A percentile compares a stretch with the other conserved stretches of the same genome.
These are phyloP conservation scores for Actinia tenebrosa DNA, from an alignment of 64 coral and sea anemone species.

Conservation along the genomic window DNA sequence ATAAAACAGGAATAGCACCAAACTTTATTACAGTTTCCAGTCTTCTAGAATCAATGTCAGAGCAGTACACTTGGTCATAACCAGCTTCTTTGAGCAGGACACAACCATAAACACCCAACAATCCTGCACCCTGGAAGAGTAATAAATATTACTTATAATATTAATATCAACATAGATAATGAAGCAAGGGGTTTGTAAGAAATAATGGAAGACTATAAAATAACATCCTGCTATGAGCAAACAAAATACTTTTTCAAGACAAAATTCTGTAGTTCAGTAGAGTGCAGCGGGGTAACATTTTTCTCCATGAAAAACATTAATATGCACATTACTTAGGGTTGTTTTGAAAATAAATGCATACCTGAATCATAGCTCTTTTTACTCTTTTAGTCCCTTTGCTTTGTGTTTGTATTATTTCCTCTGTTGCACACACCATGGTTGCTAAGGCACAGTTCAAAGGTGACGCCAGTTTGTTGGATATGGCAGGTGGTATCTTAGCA, in stretches of 20 bases:
- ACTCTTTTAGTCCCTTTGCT: constrained; percentile 15
- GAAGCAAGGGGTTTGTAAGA: too few relatives aligned
- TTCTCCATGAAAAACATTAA: too few relatives aligned
- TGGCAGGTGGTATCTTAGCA: constrained; percentile 56
- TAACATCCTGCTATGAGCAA: too few relatives aligned
- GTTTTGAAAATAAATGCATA: background rate
- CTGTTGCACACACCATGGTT: constrained; percentile 89
- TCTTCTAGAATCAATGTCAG: constrained; percentile 69
- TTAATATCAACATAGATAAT: background rate
- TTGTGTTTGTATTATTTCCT: constrained; percentile 33
- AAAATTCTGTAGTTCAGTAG: too few relatives aligned
- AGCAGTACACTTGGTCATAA: constrained; percentile 82
- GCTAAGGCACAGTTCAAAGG: constrained; percentile 91
- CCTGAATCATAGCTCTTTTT: constrained; percentile 77
- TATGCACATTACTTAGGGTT: too few relatives aligned
- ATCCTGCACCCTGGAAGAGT: constrained; percentile 62
- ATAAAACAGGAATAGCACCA: constrained; percentile 60
- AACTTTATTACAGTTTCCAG: constrained; percentile 68
- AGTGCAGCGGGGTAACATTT: too few relatives aligned
- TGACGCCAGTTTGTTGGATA: constrained; percentile 70
- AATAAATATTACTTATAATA: background rate
- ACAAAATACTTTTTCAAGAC: too few relatives aligned
- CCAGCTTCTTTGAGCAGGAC: constrained; percentile 76
- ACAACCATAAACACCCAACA: constrained; percentile 92
- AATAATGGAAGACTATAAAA: too few relatives aligned